phyloP scores from a whole-genome alignment of 2,797 vertebrate species.

The Enteromius treurensis region DNA sequence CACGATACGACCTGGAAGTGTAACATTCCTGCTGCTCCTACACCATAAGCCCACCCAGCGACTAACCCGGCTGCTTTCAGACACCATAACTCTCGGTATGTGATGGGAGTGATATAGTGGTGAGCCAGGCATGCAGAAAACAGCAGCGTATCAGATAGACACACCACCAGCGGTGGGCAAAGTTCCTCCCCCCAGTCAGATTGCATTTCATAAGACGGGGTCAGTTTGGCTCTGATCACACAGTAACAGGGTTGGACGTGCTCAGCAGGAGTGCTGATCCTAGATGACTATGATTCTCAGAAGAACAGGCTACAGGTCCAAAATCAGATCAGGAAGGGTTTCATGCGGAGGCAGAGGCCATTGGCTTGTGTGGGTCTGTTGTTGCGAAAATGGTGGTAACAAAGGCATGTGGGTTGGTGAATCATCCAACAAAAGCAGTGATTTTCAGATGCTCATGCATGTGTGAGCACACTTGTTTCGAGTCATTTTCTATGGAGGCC shows the following conservation, averaged over 20 bases:
- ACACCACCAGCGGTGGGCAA: slow-evolving; percentile 15
- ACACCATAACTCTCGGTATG: slow-evolving; percentile 40
- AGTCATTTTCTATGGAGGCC: slow-evolving; percentile 13
- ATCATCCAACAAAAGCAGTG: slow-evolving; percentile 52
- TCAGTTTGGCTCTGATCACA: slow-evolving; percentile 27
- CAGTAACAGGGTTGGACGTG: slow-evolving; percentile 20
- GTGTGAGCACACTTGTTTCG: slow-evolving; percentile 14
- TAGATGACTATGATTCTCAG: slow-evolving; percentile 29
- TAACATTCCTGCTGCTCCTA: slow-evolving; percentile 42
- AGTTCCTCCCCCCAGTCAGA: slow-evolving; percentile 40
- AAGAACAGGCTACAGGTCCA: slow-evolving; percentile 32
- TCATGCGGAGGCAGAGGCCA: slow-evolving; percentile 56
- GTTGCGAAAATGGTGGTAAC: slow-evolving; percentile 50
- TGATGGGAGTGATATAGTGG: slow-evolving; percentile 36
- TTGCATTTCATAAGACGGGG: slow-evolving; percentile 33
- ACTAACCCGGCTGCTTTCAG: slow-evolving; percentile 23
- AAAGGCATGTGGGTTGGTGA: slow-evolving; percentile 55
- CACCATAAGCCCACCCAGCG: slow-evolving; percentile 42
- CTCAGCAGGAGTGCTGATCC: slow-evolving; percentile 33
- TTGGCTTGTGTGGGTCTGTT: slow-evolving; percentile 55
- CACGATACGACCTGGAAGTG: slow-evolving; percentile 40
- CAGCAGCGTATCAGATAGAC: slow-evolving; percentile 44
- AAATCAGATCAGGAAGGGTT: slow-evolving; percentile 56
- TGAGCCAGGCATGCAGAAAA: slow-evolving; percentile 38
- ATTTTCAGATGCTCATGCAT: slow-evolving; percentile 41